phyloP scores from a whole-genome alignment of 53 echinoderm and acorn worm genomes.

The Holothuria scabra region DNA sequence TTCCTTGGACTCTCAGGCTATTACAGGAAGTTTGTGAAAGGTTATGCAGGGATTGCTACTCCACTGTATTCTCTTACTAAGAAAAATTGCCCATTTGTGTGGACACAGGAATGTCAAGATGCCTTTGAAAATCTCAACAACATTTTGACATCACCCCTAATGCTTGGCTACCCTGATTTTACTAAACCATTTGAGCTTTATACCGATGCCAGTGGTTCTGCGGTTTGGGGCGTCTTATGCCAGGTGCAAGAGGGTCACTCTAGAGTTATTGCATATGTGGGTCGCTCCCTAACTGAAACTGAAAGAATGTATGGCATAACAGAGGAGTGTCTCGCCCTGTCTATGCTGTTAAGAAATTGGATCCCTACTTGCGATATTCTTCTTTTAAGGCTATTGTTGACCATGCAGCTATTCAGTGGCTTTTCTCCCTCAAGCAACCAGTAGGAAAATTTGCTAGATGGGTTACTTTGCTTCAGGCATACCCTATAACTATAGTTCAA shows the following conservation, averaged over 20 bases:
- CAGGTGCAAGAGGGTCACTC: conserved; percentile 24
- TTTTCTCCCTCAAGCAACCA: conserved; percentile 41
- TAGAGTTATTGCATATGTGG: conserved; percentile 46
- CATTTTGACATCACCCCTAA: conserved; percentile 38
- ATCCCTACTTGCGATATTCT: background rate
- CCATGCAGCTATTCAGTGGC: conserved; percentile 43
- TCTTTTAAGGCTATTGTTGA: conserved; percentile 44
- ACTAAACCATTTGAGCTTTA: conserved; percentile 43
- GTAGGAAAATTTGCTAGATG: conserved; percentile 56
- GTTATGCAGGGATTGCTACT: conserved; percentile 41
- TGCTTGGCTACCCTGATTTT: conserved; percentile 52
- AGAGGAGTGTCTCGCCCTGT: conserved; percentile 53
- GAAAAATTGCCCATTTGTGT: conserved; percentile 32
- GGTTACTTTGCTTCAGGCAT: conserved; percentile 43
- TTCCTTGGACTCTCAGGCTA: conserved; percentile 39
- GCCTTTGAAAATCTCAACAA: conserved; percentile 45
- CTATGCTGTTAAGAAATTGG: conserved; percentile 28
- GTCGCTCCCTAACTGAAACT: conserved; percentile 22
- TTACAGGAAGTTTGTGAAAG: conserved; percentile 45
- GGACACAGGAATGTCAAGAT: conserved; percentile 30
- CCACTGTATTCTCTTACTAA: conserved; percentile 49
- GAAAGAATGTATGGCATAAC: conserved; percentile 52
- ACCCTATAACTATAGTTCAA: conserved; percentile 16
- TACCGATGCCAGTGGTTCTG: conserved; percentile 57
- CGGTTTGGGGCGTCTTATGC: conserved; percentile 26